Evolutionary conservation across 1,140 invertebrate genomes (phyloP), one percentile per base, ranked within the genome.

Genomic region (Zaprionus taronus): DNA sequence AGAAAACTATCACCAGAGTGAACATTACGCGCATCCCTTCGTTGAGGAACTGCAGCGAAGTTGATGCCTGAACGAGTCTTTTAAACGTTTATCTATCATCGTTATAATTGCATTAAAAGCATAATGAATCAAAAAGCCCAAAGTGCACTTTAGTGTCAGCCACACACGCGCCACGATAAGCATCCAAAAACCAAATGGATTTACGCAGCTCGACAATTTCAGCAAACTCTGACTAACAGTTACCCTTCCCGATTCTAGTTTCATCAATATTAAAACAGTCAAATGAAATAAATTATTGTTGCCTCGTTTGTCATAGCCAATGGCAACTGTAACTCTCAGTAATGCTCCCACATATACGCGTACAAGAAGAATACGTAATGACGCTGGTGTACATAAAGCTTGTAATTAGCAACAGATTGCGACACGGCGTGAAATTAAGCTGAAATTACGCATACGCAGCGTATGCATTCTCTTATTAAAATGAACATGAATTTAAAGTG

Each of bases 401-500:
- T 20, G 57, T 64, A 64, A 75, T 75, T 75, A 75, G 58, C 67
- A 71, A 64, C 72, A 64, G 67, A 64, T 75, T 71, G 67, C 67
- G 41, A 56, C 64, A 57, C 53, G 36, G 44, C 49, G 51, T 14
- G 38, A 44, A 69, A 61, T 56, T 31, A 57, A 49, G 28, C 34
- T 34, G 22, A 55, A 47, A 80, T 84, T 84, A 68, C 73, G 81
- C 69, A 84, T 83, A 77, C 81, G 81, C 81, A 26, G 68, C 55
- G 38, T 38, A 15, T 51, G 77, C 68, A 61, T 55, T 80, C 72
- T 51, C 63, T 58, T 80, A 77, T 83, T 83, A 66, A 83, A 84
- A 84, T 62, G 49, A 70, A 69, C 57, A 84, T 77, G 81, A 84
- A 83, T 84, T 84, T 84, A 73, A 84, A 84, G 80, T 73, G 55